Base-by-base conservation (phyloP, 1,140 invertebrate species). In the Bradysia coprophila region DNA sequence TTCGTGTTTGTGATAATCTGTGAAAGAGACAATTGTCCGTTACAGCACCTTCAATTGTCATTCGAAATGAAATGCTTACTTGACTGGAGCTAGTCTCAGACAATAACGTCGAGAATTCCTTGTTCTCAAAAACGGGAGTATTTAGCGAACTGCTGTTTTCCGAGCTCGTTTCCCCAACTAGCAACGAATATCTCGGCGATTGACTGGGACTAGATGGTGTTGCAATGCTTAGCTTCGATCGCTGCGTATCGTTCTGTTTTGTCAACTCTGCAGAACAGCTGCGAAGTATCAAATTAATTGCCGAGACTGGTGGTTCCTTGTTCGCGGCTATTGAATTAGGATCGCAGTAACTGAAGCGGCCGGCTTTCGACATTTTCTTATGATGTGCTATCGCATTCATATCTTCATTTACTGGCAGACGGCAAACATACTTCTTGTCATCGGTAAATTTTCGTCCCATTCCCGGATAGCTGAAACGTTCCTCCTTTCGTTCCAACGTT, bases 401-500 rank as follows among this genome's bases (percentile, higher is more conserved):
- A 28, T 28, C 24, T 13, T 34, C 32, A 20, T 20, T 38, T 2
- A 38, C 21, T 18, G 36, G 18, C 18, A 38, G 10, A 18, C 36
- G 36, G 18, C 18, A 18, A 5, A 38, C n/a, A 18, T 20, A 38
- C 6, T 18, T n/a, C 21, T 38, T 38, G 5, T 38, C 36, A 38
- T 38, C 36, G 9, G 36, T 18, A 18, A 38, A 38, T 20, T 38
- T 38, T 20, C 21, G 10, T 6, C 36, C 33, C 31, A 55, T 55
- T 15, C 57, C 56, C 16, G 59, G 57, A 44, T 58, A 61, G 45
- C 58, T 61, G 23, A 57, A 61, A 3, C 58, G 51, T 40, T 58
- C 57, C 42, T 59, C 59, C 21, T 38, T 38, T 11, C 21, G 18
- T 16, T 34, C 32, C n/a, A 34, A 3, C 18, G n/a, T n/a, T n/a